A percentile compares a stretch with the other conserved stretches of the same genome.
Evolutionary conservation across 2,113 vertebrate species (phyloP).

Genomic region (Sardina pilchardus): DNA sequence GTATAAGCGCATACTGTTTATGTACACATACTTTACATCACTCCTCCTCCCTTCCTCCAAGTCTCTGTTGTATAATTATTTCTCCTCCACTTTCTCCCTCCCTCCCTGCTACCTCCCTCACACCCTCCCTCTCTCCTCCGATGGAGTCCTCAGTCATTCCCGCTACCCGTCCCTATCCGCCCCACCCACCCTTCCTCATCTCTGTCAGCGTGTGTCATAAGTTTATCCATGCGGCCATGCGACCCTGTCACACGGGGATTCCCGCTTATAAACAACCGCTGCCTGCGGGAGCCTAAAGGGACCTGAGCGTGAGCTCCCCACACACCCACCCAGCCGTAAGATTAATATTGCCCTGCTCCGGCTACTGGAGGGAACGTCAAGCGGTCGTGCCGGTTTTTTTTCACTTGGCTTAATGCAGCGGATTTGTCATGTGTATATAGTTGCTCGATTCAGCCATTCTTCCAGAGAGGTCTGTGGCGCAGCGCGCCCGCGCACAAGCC

Average conservation of each 20-base stretch:
- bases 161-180: background rate
- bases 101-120: slow-evolving; percentile 13
- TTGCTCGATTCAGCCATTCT: background rate
- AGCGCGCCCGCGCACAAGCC: background rate
- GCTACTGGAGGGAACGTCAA: background rate
- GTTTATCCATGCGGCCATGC: background rate
- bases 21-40: background rate
- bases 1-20: background rate
- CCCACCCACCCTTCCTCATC: background rate
- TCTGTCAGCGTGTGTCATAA: background rate
- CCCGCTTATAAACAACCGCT: background rate
- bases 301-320: background rate
- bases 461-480: background rate
- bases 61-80: background rate
- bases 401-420: background rate
- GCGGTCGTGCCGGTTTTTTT: background rate
- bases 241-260: background rate
- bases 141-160: background rate
- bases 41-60: background rate
- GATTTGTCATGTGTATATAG: slow-evolving; percentile 7
- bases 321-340: background rate
- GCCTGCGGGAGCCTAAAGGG: too few species aligned
- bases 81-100: background rate
- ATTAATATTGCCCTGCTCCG: background rate
- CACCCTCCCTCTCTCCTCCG: background rate